Evolutionary conservation across 2,888 invertebrate genomes (phyloP), one percentile per base, ranked within the genome.

Genomic region (Agonopterix subpropinquella): DNA sequence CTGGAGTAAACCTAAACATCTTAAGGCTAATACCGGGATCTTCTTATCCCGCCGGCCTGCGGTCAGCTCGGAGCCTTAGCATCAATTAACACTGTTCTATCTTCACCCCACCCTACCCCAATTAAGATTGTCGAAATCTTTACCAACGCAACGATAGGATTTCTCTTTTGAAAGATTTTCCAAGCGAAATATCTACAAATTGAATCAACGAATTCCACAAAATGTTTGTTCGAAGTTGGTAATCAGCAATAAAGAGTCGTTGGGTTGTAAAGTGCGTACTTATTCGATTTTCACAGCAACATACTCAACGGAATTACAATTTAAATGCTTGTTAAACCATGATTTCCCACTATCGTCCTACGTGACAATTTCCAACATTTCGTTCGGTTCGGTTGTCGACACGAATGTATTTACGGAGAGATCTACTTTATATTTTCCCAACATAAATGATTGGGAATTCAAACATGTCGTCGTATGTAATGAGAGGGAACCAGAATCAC

Each of bases 21-120:
- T 73, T 67, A 65, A 67, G 70, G 73, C 66, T 80, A 76, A 78
- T 68, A 67, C 75, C 58, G 65, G 77, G 78, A 75, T 80, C 71
- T 67, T 64, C 73, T 80, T 80, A 80, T 80, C 77, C 67, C 62
- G 56, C 53, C 61, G 58, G 61, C 58, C 58, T 52, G 71, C 66
- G 77, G 78, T 76, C 77, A 75, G 73, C 64, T 66, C 54, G 63
- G 55, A 59, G 72, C 61, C 71, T 75, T 72, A 70, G 72, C 71
- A 73, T 66, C 80, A 77, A 80, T 81, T 80, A 80, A 70, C 74
- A 72, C 68, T 56, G 57, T 71, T 46, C 61, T 62, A 57, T 59
- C 11, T 44, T 42, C 43, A n/a, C 43, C 28, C 1, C 28, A 28
- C 28, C 28, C 28, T 28, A 28, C 7, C 28, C 28, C 28, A 28